These are phyloP conservation scores for Rachycentron canadum DNA, from an alignment of 2,797 vertebrate species.

Conservation along the genomic window DNA sequence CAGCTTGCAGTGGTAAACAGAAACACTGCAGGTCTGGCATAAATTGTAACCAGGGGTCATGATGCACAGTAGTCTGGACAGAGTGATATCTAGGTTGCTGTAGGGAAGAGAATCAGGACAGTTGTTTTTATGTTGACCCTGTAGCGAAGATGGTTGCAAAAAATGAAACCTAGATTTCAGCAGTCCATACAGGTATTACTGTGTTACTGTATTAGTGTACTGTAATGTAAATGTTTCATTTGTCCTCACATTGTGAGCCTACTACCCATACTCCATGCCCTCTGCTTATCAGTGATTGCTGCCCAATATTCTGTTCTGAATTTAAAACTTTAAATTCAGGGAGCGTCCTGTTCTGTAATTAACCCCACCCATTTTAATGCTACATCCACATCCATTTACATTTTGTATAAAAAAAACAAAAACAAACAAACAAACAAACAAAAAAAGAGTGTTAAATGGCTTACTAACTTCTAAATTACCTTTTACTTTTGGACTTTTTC, in stretches of 20 bases:
- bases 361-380: neutral
- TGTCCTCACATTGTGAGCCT: neutral
- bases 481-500: neutral
- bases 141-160: neutral
- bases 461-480: neutral
- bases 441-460: neutral
- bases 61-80: neutral
- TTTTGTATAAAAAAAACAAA: neutral
- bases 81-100: neutral
- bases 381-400: neutral
- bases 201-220: too few relatives aligned
- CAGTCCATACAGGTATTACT: neutral
- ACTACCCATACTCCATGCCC: too few relatives aligned
- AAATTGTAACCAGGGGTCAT: neutral
- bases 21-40: neutral
- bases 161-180: neutral
- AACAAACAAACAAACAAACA: too few relatives aligned
- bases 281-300: neutral
- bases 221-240: neutral
- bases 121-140: neutral
- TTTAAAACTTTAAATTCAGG: neutral
- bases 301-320: neutral
- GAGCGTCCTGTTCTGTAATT: neutral
- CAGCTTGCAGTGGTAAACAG: conserved; percentile 1
- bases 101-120: neutral